A percentile compares a stretch with the other conserved stretches of the same genome.
These are phyloP conservation scores for Dusona sp. DNA, from an alignment of 2,888 invertebrate species.

Conservation along the genomic window DNA sequence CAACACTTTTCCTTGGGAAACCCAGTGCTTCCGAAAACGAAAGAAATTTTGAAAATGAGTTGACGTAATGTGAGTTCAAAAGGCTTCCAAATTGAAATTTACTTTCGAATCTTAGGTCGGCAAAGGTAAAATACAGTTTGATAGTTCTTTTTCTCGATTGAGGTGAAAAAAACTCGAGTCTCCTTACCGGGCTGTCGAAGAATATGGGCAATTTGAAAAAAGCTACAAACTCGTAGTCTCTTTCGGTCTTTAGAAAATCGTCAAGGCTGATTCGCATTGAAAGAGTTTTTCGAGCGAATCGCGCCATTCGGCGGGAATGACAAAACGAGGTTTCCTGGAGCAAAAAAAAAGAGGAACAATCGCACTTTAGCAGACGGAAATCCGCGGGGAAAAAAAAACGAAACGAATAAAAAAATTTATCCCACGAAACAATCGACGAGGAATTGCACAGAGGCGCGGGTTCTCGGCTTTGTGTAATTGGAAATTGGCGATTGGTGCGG, in stretches of 20 bases:
- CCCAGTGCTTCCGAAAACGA: too few relatives aligned
- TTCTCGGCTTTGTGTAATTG: conserved; percentile 56
- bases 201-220: neutral
- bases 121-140: too few relatives aligned
- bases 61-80: too few relatives aligned
- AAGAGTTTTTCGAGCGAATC: conserved; percentile 16
- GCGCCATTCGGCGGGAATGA: neutral
- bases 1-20: too few relatives aligned
- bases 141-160: neutral
- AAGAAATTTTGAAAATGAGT: too few relatives aligned
- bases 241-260: neutral
- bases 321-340: conserved; percentile 12
- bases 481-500: conserved; percentile 48
- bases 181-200: neutral
- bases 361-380: conserved; percentile 11
- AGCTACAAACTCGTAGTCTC: neutral
- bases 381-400: conserved; percentile 2
- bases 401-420: conserved; percentile 7
- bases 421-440: conserved; percentile 13
- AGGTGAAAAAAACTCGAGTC: neutral
- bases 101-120: too few relatives aligned
- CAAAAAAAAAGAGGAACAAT: conserved; percentile 35
- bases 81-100: too few relatives aligned
- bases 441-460: conserved; percentile 35
- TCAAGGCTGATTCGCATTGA: conserved; percentile 18